Conservation (phyloP, 2,797 vertebrate species). For the Falco naumanni region DNA sequence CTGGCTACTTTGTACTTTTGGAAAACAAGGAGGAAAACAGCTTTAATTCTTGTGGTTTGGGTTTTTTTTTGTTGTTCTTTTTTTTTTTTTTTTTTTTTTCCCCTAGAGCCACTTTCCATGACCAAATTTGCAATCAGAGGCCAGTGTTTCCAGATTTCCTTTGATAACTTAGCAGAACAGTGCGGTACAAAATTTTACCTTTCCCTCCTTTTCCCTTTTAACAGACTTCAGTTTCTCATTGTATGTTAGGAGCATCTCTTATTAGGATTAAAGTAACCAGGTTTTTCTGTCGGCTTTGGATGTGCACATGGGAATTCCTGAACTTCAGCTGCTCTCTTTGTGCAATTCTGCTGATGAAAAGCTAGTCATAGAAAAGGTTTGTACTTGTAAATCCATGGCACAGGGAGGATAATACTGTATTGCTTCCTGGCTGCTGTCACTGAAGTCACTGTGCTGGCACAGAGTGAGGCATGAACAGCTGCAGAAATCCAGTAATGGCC, state of each 20-base stretch:
- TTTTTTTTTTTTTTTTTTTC: neutral
- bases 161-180: neutral
- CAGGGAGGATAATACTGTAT: neutral
- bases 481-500: neutral
- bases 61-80: no score
- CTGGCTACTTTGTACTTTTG: neutral
- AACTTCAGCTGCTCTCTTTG: neutral
- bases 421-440: neutral
- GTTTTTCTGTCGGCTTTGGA: neutral
- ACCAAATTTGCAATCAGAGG: neutral
- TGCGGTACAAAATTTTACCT: neutral
- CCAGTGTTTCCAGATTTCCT: neutral
- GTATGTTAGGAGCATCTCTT: neutral
- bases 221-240: neutral
- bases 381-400: neutral
- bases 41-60: neutral
- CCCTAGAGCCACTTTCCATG: neutral
- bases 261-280: neutral
- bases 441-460: slow-evolving; percentile 19
- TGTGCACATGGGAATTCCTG: neutral
- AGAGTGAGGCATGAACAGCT: neutral
- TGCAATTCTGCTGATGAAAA: neutral
- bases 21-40: neutral
- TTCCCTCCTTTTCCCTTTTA: neutral
- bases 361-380: neutral